Conservation (phyloP, 2,113 vertebrate genomes). For the Epinephelus cyanopodus region DNA sequence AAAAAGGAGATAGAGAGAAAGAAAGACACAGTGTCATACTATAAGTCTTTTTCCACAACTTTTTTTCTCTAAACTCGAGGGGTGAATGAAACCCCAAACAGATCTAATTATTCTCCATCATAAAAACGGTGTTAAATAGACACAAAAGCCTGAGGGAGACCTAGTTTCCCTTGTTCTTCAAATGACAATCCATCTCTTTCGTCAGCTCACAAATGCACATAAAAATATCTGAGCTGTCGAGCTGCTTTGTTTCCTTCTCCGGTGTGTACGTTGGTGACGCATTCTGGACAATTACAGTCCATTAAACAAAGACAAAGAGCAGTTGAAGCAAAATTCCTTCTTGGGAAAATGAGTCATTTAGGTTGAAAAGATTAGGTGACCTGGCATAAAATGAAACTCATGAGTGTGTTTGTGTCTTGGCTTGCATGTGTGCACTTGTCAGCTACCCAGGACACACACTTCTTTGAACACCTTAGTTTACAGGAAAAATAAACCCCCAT, state of each 20-base stretch:
- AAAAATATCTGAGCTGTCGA: not conserved
- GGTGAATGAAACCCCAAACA: not conserved
- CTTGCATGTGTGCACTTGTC: not conserved
- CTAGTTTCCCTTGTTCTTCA: slow-evolving; percentile 4
- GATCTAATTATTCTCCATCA: not conserved
- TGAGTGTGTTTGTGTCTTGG: not conserved
- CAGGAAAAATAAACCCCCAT: not conserved
- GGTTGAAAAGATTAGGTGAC: not conserved
- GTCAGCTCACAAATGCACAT: slow-evolving; percentile 9
- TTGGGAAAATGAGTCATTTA: slow-evolving; percentile 18
- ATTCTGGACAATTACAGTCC: not conserved
- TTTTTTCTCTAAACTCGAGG: not conserved
- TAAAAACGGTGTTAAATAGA: not conserved
- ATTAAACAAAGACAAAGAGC: not conserved
- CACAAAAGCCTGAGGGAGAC: not conserved
- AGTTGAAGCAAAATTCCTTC: not conserved
- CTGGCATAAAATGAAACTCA: not conserved
- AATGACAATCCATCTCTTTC: slow-evolving; percentile 17
- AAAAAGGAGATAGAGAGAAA: not conserved
- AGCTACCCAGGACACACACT: not conserved
- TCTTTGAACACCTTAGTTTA: not conserved
- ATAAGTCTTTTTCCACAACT: not conserved
- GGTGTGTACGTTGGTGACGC: not conserved
- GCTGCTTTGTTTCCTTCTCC: not conserved
- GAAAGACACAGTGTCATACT: not conserved